These are phyloP conservation scores for Apocrypta bakeri DNA, from an alignment of 1,140 invertebrate genomes.

Conservation along the genomic window DNA sequence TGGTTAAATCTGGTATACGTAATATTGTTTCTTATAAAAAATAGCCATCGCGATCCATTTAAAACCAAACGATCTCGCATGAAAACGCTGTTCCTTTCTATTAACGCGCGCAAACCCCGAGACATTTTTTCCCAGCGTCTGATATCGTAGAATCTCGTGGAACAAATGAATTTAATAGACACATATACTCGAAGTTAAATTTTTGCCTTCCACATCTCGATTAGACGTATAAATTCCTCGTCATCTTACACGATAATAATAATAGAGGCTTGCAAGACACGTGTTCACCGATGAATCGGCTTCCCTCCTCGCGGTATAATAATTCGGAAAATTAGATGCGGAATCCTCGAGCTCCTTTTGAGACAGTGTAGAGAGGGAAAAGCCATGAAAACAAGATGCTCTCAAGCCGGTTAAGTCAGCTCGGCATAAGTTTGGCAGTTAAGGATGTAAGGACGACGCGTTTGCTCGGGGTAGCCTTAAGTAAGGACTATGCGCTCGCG, in stretches of 20 bases:
- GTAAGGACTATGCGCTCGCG: conserved; percentile 50
- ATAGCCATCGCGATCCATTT: too few species aligned
- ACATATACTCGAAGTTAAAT: too few species aligned
- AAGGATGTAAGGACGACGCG: conserved; percentile 53
- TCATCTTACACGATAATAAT: too few species aligned
- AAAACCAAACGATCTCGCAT: too few species aligned
- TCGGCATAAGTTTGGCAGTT: conserved; percentile 62
- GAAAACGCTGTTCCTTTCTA: too few species aligned
- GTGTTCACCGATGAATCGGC: not conserved
- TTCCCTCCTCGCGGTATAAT: conserved; percentile 29
- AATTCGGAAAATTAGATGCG: conserved; percentile 47
- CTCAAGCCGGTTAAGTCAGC: conserved; percentile 44
- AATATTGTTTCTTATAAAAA: too few species aligned
- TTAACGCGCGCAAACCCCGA: too few species aligned
- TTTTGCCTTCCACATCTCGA: too few species aligned
- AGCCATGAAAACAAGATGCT: conserved; percentile 54
- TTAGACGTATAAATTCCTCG: too few species aligned
- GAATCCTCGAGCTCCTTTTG: conserved; percentile 31
- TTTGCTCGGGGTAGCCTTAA: conserved; percentile 45
- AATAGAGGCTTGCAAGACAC: too few species aligned
- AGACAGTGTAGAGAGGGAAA: conserved; percentile 38
- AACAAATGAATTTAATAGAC: conserved; percentile 20
- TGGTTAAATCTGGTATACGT: too few species aligned
- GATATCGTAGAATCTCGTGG: not conserved
- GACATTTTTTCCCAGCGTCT: too few species aligned